Evolutionary conservation across 2,113 vertebrate genomes (phyloP).

Genomic region (Dolichallabes microphthalmus): DNA sequence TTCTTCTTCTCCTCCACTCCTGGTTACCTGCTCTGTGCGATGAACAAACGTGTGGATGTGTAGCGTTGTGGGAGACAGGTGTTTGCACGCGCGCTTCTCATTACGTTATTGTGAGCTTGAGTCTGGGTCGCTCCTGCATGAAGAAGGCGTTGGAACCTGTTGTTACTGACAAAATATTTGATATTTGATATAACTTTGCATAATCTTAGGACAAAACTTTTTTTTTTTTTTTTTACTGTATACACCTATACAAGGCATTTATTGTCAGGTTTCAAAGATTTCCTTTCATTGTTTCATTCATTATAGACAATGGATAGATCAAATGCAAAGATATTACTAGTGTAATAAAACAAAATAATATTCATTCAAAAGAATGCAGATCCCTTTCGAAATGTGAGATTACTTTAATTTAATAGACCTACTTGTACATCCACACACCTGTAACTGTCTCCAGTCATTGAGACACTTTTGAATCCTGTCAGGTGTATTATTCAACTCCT

Average conservation of each 20-base stretch:
- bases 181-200: neutral
- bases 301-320: too few relatives aligned
- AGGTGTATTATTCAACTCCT: neutral
- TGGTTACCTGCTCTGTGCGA: slow-evolving; percentile 5
- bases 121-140: slow-evolving; percentile 20
- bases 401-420: neutral
- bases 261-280: neutral
- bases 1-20: too few relatives aligned
- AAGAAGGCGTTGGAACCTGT: neutral
- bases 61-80: slow-evolving; percentile 25
- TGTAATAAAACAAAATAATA: neutral
- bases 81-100: slow-evolving; percentile 7
- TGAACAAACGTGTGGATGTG: slow-evolving; percentile 1
- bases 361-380: neutral
- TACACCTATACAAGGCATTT: too few relatives aligned
- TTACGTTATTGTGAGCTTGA: slow-evolving; percentile 11
- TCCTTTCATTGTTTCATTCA: neutral
- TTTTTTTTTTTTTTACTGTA: too few relatives aligned
- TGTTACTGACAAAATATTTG: neutral
- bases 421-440: neutral
- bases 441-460: neutral
- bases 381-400: neutral
- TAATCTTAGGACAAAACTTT: too few relatives aligned
- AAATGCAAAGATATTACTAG: neutral
- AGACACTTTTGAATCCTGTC: neutral